Evolutionary conservation across 2,113 vertebrate genomes (phyloP).

Genomic region (Microcebus ravelobensis): DNA sequence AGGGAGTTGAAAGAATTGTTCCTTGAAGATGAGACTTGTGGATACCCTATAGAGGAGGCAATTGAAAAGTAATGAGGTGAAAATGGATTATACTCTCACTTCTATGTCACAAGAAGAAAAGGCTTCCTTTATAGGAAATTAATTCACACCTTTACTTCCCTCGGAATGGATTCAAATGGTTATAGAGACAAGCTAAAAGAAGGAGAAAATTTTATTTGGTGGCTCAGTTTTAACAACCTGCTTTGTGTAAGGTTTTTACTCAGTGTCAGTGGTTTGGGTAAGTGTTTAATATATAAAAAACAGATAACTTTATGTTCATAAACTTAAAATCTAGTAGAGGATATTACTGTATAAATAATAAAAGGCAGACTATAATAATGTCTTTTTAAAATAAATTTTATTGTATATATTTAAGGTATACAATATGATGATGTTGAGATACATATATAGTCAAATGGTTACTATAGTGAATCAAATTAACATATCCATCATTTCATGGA

Average conservation of each 20-base stretch:
- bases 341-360: constrained; percentile 6
- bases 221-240: constrained; percentile 38
- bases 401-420: background rate
- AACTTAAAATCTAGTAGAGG: constrained; percentile 14
- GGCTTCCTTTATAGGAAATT: constrained; percentile 60
- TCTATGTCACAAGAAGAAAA: constrained; percentile 56
- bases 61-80: constrained; percentile 70
- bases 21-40: constrained; percentile 63
- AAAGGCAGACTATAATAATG: background rate
- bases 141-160: constrained; percentile 64
- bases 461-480: background rate
- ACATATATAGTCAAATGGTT: background rate
- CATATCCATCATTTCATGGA: background rate
- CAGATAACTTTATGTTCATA: background rate
- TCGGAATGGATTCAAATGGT: constrained; percentile 33
- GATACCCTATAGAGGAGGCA: constrained; percentile 56
- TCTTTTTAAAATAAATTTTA: constrained; percentile 1
- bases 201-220: constrained; percentile 24
- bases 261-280: background rate
- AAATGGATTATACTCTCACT: constrained; percentile 67
- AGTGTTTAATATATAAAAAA: constrained; percentile 21
- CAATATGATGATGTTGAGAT: background rate
- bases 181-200: constrained; percentile 22
- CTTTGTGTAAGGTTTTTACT: constrained; percentile 18
- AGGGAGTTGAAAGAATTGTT: constrained; percentile 60